phyloP scores from a whole-genome alignment of 2,888 invertebrate species.

The Lycophotia porphyrea region DNA sequence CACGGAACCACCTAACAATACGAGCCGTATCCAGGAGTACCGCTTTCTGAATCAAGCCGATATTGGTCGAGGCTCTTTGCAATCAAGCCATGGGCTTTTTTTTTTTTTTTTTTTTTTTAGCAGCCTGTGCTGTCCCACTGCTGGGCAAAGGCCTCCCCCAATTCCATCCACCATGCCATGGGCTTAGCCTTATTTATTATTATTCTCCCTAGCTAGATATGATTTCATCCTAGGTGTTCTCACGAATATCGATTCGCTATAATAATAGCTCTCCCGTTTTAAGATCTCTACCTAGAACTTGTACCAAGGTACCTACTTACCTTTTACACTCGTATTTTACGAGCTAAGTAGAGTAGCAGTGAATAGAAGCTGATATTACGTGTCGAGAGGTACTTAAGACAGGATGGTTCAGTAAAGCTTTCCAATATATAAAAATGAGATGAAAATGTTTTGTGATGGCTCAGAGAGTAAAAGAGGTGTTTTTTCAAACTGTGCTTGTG shows the following conservation, averaged over 20 bases:
- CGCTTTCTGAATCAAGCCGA: too few species aligned
- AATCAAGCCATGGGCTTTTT: too few species aligned
- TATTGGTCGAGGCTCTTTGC: too few species aligned
- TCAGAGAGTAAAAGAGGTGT: background rate
- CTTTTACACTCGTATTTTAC: slow-evolving; percentile 46
- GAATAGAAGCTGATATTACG: slow-evolving; percentile 23
- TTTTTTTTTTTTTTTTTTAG: too few species aligned
- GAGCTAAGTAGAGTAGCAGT: slow-evolving; percentile 19
- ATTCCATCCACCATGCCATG: too few species aligned
- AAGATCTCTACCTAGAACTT: slow-evolving; percentile 15
- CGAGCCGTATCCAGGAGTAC: too few species aligned
- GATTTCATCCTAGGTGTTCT: background rate
- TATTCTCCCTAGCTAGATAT: background rate
- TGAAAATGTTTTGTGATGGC: background rate
- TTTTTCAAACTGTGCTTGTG: background rate
- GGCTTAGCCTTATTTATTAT: too few species aligned
- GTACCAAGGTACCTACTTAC: slow-evolving; percentile 15
- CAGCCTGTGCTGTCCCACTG: too few species aligned
- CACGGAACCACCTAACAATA: too few species aligned
- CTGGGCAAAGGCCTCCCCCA: too few species aligned
- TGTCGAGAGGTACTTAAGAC: slow-evolving; percentile 22
- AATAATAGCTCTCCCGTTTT: slow-evolving; percentile 21
- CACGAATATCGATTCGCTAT: slow-evolving; percentile 26
- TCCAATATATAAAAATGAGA: slow-evolving; percentile 25
- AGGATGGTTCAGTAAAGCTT: too few species aligned